phyloP scores from a whole-genome alignment of 2,797 vertebrate species.

The Sebastes steindachneri region DNA sequence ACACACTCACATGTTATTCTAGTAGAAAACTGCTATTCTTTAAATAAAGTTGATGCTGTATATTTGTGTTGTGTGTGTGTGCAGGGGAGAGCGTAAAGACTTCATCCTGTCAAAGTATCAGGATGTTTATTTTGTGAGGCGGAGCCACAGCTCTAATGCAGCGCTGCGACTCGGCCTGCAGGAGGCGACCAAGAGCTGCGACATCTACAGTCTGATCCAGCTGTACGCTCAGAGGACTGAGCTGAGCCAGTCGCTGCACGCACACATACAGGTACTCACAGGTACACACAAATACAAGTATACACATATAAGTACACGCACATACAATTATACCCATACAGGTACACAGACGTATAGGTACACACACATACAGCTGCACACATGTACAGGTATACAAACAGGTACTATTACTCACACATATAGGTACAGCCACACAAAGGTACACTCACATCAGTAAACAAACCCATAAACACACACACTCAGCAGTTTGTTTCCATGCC shows the following conservation, averaged over 20 bases:
- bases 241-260: constrained; percentile 81
- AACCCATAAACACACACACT: not conserved
- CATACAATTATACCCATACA: not conserved
- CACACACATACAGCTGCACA: not conserved
- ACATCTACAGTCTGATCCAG: constrained; percentile 86
- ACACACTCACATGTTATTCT: not conserved
- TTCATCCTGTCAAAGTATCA: constrained; percentile 89
- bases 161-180: constrained; percentile 75
- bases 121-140: constrained; percentile 82
- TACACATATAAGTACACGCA: not conserved
- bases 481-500: constrained; percentile 23
- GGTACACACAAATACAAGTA: not conserved
- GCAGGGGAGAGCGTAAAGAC: constrained; percentile 69
- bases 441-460: not conserved
- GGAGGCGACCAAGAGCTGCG: constrained; percentile 80
- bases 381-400: not conserved
- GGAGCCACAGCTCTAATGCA: constrained; percentile 59
- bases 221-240: constrained; percentile 84
- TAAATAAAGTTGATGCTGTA: not conserved
- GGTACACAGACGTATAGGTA: not conserved
- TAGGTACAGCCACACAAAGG: not conserved
- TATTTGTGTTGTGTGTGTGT: not conserved
- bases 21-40: not conserved
- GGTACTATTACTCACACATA: not conserved
- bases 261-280: constrained; percentile 66